A percentile compares a stretch with the other conserved stretches of the same genome.
Evolutionary conservation across 2,797 vertebrate species (phyloP).

Genomic region (Dryobates pubescens): DNA sequence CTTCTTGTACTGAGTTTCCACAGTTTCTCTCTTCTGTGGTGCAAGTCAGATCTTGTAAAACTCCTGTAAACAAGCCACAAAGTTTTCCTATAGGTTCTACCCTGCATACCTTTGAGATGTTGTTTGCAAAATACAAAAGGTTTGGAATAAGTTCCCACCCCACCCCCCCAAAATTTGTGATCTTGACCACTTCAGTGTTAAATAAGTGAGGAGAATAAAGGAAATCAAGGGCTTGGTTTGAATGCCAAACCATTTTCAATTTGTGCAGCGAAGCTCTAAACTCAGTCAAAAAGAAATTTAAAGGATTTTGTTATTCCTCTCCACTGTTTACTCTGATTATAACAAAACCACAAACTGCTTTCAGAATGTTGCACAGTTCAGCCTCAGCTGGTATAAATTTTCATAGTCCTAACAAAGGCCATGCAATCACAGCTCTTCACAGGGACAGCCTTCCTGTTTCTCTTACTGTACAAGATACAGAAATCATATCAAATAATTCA

Average conservation of each 20-base stretch:
- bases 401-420: neutral
- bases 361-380: neutral
- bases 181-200: neutral
- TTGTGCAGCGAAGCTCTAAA: neutral
- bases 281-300: neutral
- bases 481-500: neutral
- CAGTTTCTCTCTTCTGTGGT: neutral
- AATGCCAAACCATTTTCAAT: neutral
- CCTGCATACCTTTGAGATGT: neutral
- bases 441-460: neutral
- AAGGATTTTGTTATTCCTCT: neutral
- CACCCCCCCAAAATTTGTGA: neutral
- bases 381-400: constrained; percentile 25
- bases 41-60: neutral
- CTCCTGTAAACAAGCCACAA: neutral
- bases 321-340: neutral
- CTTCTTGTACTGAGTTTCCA: neutral
- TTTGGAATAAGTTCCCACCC: neutral
- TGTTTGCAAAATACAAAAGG: neutral
- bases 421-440: neutral
- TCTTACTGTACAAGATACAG: neutral
- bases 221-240: neutral
- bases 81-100: neutral
- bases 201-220: neutral
- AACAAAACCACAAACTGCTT: neutral